phyloP scores from a whole-genome alignment of 2,113 vertebrate species.

The Dolichallabes microphthalmus region DNA sequence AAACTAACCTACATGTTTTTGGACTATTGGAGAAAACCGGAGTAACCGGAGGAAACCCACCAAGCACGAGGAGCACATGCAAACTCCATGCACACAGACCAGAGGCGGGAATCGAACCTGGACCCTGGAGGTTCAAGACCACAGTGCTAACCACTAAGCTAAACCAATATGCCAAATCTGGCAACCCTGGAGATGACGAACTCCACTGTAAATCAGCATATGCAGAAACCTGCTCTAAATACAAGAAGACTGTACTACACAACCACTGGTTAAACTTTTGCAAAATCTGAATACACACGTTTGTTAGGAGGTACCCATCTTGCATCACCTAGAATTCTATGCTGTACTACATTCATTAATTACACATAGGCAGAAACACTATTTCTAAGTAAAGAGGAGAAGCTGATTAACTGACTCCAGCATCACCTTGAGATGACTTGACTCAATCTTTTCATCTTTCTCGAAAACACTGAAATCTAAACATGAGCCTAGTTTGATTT shows the following conservation, averaged over 20 bases:
- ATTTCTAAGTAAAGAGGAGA: not conserved
- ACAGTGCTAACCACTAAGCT: too few relatives aligned
- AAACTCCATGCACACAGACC: too few relatives aligned
- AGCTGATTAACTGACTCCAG: not conserved
- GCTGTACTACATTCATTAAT: not conserved
- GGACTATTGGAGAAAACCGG: too few relatives aligned
- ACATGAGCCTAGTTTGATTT: conserved; percentile 20
- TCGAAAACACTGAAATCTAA: conserved; percentile 44
- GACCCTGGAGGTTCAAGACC: too few relatives aligned
- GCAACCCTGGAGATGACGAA: not conserved
- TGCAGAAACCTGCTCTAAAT: not conserved
- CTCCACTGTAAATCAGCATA: not conserved
- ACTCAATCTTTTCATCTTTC: conserved; percentile 39
- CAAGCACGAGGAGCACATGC: too few relatives aligned
- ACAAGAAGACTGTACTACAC: not conserved
- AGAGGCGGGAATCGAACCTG: too few relatives aligned
- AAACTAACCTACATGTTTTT: too few relatives aligned
- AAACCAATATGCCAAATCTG: not conserved
- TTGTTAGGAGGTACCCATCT: not conserved
- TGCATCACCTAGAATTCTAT: not conserved
- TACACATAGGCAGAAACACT: not conserved
- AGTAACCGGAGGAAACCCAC: too few relatives aligned
- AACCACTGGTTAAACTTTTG: not conserved
- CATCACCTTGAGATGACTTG: conserved; percentile 43
- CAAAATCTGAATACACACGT: not conserved